These are phyloP conservation scores for Adelphocoris suturalis DNA, from an alignment of 2,888 invertebrate genomes.

Conservation along the genomic window DNA sequence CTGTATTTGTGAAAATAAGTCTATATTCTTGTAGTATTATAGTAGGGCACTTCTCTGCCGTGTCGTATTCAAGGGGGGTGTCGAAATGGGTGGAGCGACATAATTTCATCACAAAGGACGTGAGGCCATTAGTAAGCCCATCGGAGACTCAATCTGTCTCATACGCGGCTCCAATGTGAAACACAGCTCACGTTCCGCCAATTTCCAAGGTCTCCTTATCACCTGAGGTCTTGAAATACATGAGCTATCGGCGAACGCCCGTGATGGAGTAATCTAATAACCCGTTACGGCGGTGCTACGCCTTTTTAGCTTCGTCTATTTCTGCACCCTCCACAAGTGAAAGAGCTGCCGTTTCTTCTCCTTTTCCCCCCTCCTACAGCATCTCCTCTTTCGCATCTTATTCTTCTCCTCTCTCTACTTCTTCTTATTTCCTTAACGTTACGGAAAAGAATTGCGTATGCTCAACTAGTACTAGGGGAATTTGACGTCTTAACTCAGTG, in stretches of 20 bases:
- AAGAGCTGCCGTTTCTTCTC: neutral
- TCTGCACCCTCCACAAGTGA: neutral
- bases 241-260: neutral
- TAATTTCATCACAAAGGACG: constrained; percentile 23
- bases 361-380: neutral
- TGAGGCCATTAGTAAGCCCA: neutral
- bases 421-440: too few species aligned
- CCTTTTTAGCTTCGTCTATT: neutral
- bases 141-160: neutral
- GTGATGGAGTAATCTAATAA: neutral
- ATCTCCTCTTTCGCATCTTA: too few species aligned
- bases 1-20: too few species aligned
- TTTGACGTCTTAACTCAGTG: too few species aligned
- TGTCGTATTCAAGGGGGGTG: too few species aligned
- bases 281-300: neutral
- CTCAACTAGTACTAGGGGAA: too few species aligned
- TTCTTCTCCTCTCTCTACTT: too few species aligned
- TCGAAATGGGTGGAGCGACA: neutral
- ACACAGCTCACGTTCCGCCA: constrained; percentile 18
- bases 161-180: neutral
- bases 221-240: constrained; percentile 37
- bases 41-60: too few species aligned
- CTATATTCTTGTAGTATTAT: too few species aligned
- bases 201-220: constrained; percentile 32
- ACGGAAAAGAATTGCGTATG: too few species aligned